These are phyloP conservation scores for Oreonectes daqikongensis DNA, from an alignment of 2,797 vertebrate genomes.

Conservation along the genomic window DNA sequence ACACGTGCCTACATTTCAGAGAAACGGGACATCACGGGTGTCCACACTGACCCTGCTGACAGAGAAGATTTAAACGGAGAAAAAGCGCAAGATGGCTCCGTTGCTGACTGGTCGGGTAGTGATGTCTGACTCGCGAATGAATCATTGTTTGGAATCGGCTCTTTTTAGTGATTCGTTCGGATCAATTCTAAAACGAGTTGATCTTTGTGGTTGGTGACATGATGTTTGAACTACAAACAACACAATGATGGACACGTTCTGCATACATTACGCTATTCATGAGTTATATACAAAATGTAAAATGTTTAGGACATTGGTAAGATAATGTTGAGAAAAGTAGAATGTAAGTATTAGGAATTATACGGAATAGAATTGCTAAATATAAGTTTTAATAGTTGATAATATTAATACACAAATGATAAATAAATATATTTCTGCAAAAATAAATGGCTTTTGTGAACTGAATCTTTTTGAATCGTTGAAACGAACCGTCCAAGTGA, in stretches of 20 bases:
- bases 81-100: conserved; percentile 58
- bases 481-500: conserved; percentile 2
- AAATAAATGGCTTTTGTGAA: neutral
- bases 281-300: too few species aligned
- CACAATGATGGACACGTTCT: too few species aligned
- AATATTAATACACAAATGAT: too few species aligned
- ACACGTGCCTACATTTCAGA: neutral
- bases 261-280: too few species aligned
- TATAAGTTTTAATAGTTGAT: too few species aligned
- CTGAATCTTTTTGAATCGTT: neutral
- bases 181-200: too few species aligned
- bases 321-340: neutral
- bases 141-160: conserved; percentile 1
- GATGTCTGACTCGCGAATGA: conserved; percentile 9
- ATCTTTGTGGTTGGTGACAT: too few species aligned
- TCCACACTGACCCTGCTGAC: neutral
- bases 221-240: too few species aligned
- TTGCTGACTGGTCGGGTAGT: conserved; percentile 8
- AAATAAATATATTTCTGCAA: too few species aligned
- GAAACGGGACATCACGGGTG: neutral
- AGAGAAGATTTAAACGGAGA: neutral
- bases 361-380: too few species aligned
- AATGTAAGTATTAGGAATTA: neutral
- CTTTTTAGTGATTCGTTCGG: neutral
- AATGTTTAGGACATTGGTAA: too few species aligned